Evolutionary conservation across 2,888 invertebrate species (phyloP).

Genomic region (Meteorus colon): DNA sequence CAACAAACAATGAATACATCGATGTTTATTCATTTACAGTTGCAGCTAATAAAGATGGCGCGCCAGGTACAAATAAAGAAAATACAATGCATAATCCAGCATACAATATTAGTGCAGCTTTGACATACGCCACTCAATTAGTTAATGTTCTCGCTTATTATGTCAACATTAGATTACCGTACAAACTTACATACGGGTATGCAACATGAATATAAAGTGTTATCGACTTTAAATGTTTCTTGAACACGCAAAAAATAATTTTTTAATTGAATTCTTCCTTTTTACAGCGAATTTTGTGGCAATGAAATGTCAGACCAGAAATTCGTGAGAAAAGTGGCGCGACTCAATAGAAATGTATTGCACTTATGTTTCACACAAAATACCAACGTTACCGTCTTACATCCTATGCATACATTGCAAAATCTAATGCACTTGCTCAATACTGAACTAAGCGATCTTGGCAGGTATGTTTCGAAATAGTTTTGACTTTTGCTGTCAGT

Average conservation of each 20-base stretch:
- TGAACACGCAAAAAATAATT: not conserved
- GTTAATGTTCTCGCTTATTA: constrained; percentile 87
- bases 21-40: constrained; percentile 66
- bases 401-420: constrained; percentile 82
- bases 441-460: constrained; percentile 80
- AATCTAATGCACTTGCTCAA: constrained; percentile 83
- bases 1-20: constrained; percentile 52
- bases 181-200: constrained; percentile 81
- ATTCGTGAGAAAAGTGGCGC: constrained; percentile 84
- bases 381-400: constrained; percentile 78
- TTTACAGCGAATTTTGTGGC: constrained; percentile 85
- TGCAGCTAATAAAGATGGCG: constrained; percentile 76
- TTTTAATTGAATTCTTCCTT: not conserved
- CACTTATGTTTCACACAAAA: constrained; percentile 86
- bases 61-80: constrained; percentile 74
- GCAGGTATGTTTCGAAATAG: constrained; percentile 76
- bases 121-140: constrained; percentile 90
- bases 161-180: constrained; percentile 87
- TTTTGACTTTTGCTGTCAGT: constrained; percentile 1
- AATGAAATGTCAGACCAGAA: constrained; percentile 82
- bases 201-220: not conserved
- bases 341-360: constrained; percentile 86
- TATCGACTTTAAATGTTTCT: not conserved
- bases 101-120: constrained; percentile 85
- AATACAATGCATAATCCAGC: constrained; percentile 80